These are phyloP conservation scores for Mus pahari DNA, from an alignment of 2,113 vertebrate species.

Conservation along the genomic window DNA sequence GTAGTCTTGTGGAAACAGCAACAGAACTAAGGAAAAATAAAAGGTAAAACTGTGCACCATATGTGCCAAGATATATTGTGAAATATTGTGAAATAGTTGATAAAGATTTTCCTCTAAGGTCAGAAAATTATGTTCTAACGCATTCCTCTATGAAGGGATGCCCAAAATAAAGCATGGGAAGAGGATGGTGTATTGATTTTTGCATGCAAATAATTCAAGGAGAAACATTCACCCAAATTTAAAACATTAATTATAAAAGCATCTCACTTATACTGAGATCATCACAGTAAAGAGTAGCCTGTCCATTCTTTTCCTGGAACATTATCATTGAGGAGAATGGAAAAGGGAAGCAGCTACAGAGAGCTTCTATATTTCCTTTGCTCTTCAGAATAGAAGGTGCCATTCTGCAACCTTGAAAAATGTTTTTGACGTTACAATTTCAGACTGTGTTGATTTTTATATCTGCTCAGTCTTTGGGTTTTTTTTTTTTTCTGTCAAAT, in stretches of 20 bases:
- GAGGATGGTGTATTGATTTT: background rate
- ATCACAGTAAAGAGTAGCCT: background rate
- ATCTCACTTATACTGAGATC: background rate
- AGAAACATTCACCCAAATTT: background rate
- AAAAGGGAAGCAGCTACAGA: background rate
- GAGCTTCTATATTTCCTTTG: background rate
- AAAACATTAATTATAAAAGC: background rate
- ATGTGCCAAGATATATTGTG: background rate
- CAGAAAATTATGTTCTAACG: background rate
- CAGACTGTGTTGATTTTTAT: background rate
- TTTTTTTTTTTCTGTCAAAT: background rate
- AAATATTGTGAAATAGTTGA: background rate
- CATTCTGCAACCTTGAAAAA: background rate
- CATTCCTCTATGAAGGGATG: background rate
- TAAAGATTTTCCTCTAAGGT: accelerated
- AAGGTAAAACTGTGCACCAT: background rate
- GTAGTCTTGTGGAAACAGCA: background rate
- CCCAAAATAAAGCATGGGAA: background rate
- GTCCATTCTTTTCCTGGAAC: background rate
- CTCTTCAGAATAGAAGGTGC: background rate
- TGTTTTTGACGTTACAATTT: background rate
- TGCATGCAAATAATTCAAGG: background rate
- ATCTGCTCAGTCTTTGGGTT: background rate
- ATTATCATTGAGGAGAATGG: background rate
- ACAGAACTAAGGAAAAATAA: background rate